Evolutionary conservation across 2,797 vertebrate genomes (phyloP).

Genomic region (Xerus rutilus): DNA sequence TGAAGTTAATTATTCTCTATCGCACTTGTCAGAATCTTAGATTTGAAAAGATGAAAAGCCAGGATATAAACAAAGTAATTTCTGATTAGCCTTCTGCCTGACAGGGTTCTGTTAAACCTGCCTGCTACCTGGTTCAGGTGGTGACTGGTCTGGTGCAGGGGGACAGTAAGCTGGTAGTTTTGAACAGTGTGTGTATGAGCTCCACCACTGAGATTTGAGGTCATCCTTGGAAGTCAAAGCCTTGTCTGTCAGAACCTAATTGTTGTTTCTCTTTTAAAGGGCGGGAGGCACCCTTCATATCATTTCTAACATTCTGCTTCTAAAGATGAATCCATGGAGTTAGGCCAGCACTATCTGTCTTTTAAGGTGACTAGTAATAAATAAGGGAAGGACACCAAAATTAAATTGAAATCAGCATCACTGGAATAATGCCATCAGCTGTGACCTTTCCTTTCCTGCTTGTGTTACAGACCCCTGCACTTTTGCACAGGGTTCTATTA

Average conservation of each 20-base stretch:
- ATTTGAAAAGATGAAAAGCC: conserved; percentile 36
- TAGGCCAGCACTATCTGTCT: not conserved
- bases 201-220: not conserved
- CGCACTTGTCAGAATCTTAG: not conserved
- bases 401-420: not conserved
- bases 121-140: not conserved
- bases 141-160: not conserved
- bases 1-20: conserved; percentile 16
- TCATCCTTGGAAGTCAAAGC: not conserved
- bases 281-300: not conserved
- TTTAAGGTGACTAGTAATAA: not conserved
- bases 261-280: not conserved
- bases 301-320: not conserved
- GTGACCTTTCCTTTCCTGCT: not conserved
- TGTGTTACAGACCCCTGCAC: not conserved
- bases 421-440: not conserved
- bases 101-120: not conserved
- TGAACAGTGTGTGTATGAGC: not conserved
- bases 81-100: not conserved
- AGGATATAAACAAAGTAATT: not conserved
- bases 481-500: not conserved
- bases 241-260: conserved; percentile 24
- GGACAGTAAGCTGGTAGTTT: not conserved
- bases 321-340: conserved; percentile 13
- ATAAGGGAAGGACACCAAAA: not conserved